Evolutionary conservation across 92 coral and sea anemone species (phyloP), one percentile per base, ranked within the genome.

Genomic region (Ricordea florida): DNA sequence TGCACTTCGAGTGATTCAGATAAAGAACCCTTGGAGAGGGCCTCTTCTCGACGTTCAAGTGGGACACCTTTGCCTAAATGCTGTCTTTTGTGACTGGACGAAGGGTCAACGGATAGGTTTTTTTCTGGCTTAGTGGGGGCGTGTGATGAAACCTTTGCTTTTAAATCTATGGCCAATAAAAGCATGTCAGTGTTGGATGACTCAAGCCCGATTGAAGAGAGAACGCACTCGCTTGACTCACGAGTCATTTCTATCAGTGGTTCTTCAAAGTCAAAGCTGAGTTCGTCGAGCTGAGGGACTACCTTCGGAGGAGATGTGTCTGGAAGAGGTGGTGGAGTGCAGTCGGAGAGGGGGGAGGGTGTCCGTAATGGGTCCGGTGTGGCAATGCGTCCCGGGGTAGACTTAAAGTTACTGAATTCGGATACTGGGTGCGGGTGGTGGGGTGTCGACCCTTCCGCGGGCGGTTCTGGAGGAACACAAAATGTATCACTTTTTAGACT

Each of bases 311-410:
- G 77, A 16, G 77, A 53, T 2, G 77, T 49, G 10, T 40, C 50
- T 3, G 76, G 65, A 27, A 70, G 5, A n/a, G 66, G 77, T 15
- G 77, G 77, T 0, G 65, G 77, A 14, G 65, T 32, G 42, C 65
- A 37, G 27, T 70, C 53, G 14, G 65, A 38, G 7, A 41, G 20
- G 20, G 41, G 65, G 4, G 66, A 31, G 10, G 42, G 35, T 38
- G 30, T 26, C 0, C 20, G 15, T 16, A 49, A 13, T 13, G 18
- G 48, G n/a, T n/a, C n/a, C n/a, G n/a, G n/a, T n/a, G n/a, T n/a
- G n/a, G n/a, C n/a, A n/a, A n/a, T n/a, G n/a, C n/a, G n/a, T n/a
- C n/a, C n/a, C n/a, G n/a, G n/a, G n/a, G n/a, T n/a, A n/a, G n/a
- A n/a, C n/a, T n/a, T n/a, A n/a, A n/a, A n/a, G n/a, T n/a, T 0